phyloP scores from a whole-genome alignment of 2,888 invertebrate species.

The Ligdia adustata region DNA sequence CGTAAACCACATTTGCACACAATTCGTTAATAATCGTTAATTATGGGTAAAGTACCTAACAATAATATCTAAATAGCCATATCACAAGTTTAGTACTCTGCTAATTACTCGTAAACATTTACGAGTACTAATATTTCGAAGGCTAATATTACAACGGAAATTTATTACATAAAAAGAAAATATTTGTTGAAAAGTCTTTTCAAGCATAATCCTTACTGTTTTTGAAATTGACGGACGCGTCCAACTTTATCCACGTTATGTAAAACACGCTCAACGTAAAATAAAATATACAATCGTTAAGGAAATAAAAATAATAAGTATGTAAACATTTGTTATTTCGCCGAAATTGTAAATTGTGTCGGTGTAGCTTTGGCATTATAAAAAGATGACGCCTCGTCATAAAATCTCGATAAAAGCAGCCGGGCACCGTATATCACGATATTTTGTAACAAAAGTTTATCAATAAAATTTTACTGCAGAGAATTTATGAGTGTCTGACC shows the following conservation, averaged over 20 bases:
- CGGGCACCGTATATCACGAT: slow-evolving; percentile 57
- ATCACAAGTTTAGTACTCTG: too few species aligned
- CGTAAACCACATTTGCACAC: too few species aligned
- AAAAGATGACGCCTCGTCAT: slow-evolving; percentile 52
- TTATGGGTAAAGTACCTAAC: too few species aligned
- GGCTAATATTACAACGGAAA: too few species aligned
- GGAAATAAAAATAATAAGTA: slow-evolving; percentile 51
- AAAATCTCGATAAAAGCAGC: slow-evolving; percentile 58
- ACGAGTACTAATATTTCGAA: too few species aligned
- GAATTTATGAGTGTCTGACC: slow-evolving; percentile 43
- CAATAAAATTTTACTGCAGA: slow-evolving; percentile 35
- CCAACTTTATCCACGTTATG: slow-evolving; percentile 49
- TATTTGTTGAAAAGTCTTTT: neutral
- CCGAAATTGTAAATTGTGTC: slow-evolving; percentile 32
- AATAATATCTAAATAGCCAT: too few species aligned
- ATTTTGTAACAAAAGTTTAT: slow-evolving; percentile 42
- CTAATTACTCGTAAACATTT: too few species aligned
- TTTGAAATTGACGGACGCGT: slow-evolving; percentile 16
- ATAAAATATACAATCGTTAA: slow-evolving; percentile 50
- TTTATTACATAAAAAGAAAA: too few species aligned
- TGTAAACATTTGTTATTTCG: slow-evolving; percentile 42
- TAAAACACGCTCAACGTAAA: slow-evolving; percentile 53
- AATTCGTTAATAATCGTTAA: too few species aligned
- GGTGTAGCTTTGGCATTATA: slow-evolving; percentile 52
- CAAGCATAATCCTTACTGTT: slow-evolving; percentile 4